Percentiles rank a stretch among this genome's conserved stretches.
phyloP scores from a whole-genome alignment of 1,140 invertebrate genomes.

The Drosophila ironensis region DNA sequence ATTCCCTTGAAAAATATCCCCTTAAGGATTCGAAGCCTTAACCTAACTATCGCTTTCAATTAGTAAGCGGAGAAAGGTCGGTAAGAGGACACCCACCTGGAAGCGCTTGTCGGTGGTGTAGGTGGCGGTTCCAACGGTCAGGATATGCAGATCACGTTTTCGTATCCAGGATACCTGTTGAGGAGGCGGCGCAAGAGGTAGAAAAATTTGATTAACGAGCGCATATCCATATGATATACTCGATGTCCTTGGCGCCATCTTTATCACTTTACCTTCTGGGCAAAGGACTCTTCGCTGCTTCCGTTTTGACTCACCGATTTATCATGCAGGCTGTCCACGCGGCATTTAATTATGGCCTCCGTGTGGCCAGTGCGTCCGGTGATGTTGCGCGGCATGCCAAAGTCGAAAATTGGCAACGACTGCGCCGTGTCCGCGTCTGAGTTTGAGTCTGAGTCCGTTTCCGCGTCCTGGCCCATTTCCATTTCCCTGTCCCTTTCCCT shows the following conservation, averaged over 20 bases:
- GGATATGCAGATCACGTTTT: conserved; percentile 88
- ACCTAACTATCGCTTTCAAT: conserved; percentile 35
- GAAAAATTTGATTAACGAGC: conserved; percentile 47
- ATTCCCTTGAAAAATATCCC: background rate
- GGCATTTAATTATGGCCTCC: conserved; percentile 91
- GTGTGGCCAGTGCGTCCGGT: conserved; percentile 92
- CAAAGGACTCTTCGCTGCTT: background rate
- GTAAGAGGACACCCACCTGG: conserved; percentile 77
- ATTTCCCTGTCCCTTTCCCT: background rate
- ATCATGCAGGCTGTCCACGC: conserved; percentile 91
- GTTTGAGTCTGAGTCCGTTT: background rate
- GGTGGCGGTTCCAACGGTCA: conserved; percentile 88
- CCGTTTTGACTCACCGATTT: conserved; percentile 86
- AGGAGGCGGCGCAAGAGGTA: background rate
- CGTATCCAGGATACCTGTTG: conserved; percentile 89
- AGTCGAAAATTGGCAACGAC: conserved; percentile 85
- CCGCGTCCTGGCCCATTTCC: background rate
- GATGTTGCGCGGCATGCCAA: conserved; percentile 90
- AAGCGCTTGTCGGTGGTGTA: conserved; percentile 90
- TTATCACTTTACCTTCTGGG: background rate
- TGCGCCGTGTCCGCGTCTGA: conserved; percentile 27
- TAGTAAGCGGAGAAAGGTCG: conserved; percentile 6
- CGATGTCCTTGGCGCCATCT: conserved; percentile 26
- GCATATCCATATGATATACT: conserved; percentile 23
- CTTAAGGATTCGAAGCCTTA: background rate